These are phyloP conservation scores for Saguinus oedipus DNA, from an alignment of 2,797 vertebrate species.

Conservation along the genomic window DNA sequence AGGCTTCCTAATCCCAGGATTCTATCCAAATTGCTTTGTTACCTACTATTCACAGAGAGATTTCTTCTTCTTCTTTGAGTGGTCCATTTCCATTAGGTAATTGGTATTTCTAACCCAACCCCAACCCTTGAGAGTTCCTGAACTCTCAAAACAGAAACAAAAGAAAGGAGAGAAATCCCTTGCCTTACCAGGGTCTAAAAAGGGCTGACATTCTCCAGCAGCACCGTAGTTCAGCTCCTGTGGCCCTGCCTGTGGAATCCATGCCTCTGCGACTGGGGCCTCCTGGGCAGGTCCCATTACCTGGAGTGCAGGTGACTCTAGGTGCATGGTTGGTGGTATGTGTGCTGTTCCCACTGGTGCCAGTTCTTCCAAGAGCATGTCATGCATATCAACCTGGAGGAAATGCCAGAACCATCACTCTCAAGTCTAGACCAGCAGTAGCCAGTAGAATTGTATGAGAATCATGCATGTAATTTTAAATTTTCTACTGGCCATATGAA, in stretches of 20 bases:
- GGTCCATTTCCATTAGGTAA: not conserved
- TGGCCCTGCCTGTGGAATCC: slow-evolving; percentile 63
- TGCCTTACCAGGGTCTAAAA: slow-evolving; percentile 75
- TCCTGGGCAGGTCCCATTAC: slow-evolving; percentile 68
- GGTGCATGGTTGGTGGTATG: slow-evolving; percentile 58
- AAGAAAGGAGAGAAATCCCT: not conserved
- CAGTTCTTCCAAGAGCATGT: slow-evolving; percentile 77
- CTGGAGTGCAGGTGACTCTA: slow-evolving; percentile 68
- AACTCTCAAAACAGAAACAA: not conserved
- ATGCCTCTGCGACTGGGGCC: slow-evolving; percentile 48
- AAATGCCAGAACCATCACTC: slow-evolving; percentile 60
- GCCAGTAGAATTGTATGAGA: not conserved
- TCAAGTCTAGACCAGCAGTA: not conserved
- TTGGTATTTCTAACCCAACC: not conserved
- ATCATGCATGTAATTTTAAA: not conserved
- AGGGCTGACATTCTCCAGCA: slow-evolving; percentile 62
- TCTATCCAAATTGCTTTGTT: not conserved
- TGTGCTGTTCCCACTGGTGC: slow-evolving; percentile 71
- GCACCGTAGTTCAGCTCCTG: slow-evolving; percentile 65
- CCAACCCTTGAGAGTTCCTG: not conserved
- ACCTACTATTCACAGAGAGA: not conserved
- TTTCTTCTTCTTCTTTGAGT: not conserved
- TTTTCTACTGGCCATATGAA: not conserved
- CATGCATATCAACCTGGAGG: slow-evolving; percentile 69
- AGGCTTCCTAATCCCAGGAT: not conserved